Evolutionary conservation across 2,113 vertebrate species (phyloP), one percentile per base, ranked within the genome.

Genomic region (Cynocephalus volans): DNA sequence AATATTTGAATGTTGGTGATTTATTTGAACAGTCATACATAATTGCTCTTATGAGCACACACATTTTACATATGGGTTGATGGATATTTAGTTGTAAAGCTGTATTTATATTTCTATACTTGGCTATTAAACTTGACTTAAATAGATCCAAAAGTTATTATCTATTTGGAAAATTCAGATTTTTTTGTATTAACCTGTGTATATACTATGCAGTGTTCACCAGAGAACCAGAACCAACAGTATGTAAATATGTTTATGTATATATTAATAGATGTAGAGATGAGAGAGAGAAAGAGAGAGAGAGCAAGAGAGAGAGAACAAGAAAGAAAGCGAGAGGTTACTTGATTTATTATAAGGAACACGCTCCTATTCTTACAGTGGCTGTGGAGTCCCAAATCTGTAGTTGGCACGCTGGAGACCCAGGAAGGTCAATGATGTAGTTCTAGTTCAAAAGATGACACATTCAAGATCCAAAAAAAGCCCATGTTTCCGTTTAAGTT

Each of bases 271-370:
- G 33, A 18, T 3, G 17, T 70, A 36, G n/a, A 36, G 21, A 62
- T 19, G 41, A 65, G 28, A 23, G 24, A 33, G 19, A 48, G 6
- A 31, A 70, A n/a, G n/a, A n/a, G n/a, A n/a, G n/a, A n/a, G n/a
- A n/a, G n/a, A n/a, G n/a, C n/a, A n/a, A n/a, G n/a, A n/a, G n/a
- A n/a, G n/a, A 70, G 1, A 50, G 5, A 31, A 13, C 6, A 3
- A 18, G 15, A 33, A 0, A 28, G 12, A 50, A 6, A 31, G 26
- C 12, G 4, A 18, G 15, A 33, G 0, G 28, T 41, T 41, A 41
- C 41, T 41, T 41, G 12, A 17, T 70, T 26, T 11, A 86, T n/a
- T 70, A 6, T 17, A 70, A n/a, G 8, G 4, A 58, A 58, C 58
- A 41, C 24, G 14, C 31, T 72, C 3, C 23, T 18, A 41, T 41